Base-by-base conservation (phyloP, 2,888 invertebrate species). In the Drosophila peninsularis region DNA sequence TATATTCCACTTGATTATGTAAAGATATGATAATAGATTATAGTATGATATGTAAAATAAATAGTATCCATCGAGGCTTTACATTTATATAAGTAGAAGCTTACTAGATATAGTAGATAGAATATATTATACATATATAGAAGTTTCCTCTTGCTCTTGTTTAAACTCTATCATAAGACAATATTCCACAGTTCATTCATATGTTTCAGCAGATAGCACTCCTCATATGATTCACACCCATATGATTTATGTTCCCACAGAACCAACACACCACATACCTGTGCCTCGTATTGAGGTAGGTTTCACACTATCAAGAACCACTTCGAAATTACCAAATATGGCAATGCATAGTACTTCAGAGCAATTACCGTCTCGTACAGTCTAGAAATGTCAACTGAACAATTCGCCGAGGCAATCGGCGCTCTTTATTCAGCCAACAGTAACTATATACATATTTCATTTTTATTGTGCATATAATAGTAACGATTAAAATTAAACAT, bases 211-310 rank as follows among this genome's bases (percentile, higher is more conserved):
- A 24, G 24, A 5, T 24, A 24, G 13, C 41, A 41, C 27, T 6
- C 27, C 5, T 24, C 45, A 49, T 30, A 30, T 30, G 7, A 30
- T 30, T 30, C 27, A 34, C 32, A 10, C 9, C 21, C 7, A 21
- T 24, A n/a, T 52, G 50, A 37, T 36, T 36, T 24, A 52, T 24
- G 24, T 30, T 39, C 17, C 27, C 17, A 1, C 5, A 27, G n/a
- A 27, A 19, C 5, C n/a, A 37, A 21, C 6, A n/a, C 58, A 30
- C 7, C 39, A 45, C 44, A 56, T 21, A 67, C 36, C 41, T 56
- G 36, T 3, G 27, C 27, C 14, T 19, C n/a, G 45, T 36, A 61
- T 81, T 86, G 84, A 73, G 80, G 87, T 83, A 81, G 87, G 81
- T 64, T 66, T 47, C 14, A 7, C 45, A 32, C 7, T 37, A 37